Base-by-base conservation (phyloP, 2,113 vertebrate genomes). In the Hipposideros armiger region DNA sequence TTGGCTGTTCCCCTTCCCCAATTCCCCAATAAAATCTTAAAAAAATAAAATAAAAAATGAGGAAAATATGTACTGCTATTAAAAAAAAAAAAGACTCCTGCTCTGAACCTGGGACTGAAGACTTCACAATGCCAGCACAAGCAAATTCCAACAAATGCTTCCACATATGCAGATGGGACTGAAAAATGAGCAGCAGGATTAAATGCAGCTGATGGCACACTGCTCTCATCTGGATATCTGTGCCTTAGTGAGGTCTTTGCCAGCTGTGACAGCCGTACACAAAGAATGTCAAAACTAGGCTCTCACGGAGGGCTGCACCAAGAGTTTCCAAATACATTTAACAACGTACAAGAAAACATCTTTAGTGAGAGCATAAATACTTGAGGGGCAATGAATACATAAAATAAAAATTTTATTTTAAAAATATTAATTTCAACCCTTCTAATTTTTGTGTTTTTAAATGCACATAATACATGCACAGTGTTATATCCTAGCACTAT, bases 341-440 rank as follows among this genome's bases (percentile, higher is more conserved):
- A 64, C 45, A 17, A 78, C 7, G 60, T 24, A 10, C 9, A 58
- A 47, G 32, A 69, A 85, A 78, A 54, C 42, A 67, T 54, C 74
- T 93, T 93, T 64, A 81, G 54, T 30, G 32, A 85, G 66, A 85
- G 56, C 52, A 85, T 80, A 91, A 67, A 42, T 73, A 90, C 36
- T 17, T 77, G 52, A 1, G 16, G 7, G 7, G 20, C 11, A 36
- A 42, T 24, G 4, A 76, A 81, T 50, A 90, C 32, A 80, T 56
- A 77, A 73, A 60, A 82, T 17, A 76, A 60, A 93, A n/a, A n/a
- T 3, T 74, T 56, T 56, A 74, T 50, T 60, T 87, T 56, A 32
- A 36, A 93, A 56, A 70, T 77, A 58, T 16, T 32, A n/a, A 77
- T 0, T 30, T 42, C 58, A 50, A 66, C 32, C n/a, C 20, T 50